A percentile compares a stretch with the other conserved stretches of the same genome.
phyloP scores from a whole-genome alignment of 2,797 vertebrate species.

The Scolopax bukidnonensis region DNA sequence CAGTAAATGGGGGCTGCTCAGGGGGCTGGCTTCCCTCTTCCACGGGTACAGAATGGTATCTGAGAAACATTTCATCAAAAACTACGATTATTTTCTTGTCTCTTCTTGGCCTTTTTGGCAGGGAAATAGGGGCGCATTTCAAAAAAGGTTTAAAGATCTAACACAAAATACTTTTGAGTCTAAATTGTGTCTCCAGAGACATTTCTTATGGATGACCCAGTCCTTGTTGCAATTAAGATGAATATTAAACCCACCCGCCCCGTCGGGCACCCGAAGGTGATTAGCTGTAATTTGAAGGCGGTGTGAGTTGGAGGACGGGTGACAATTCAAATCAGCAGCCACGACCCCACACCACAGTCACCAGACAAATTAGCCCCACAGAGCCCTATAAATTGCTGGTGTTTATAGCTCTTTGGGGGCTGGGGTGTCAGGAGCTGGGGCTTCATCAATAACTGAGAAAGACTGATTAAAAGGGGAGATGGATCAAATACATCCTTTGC shows the following conservation, averaged over 20 bases:
- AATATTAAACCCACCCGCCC: background rate
- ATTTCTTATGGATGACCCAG: background rate
- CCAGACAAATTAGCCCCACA: background rate
- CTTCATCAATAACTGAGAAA: background rate
- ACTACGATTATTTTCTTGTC: slow-evolving; percentile 29
- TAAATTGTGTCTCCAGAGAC: slow-evolving; percentile 61
- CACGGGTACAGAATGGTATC: background rate
- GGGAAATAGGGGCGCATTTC: slow-evolving; percentile 26
- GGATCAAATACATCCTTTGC: slow-evolving; percentile 12
- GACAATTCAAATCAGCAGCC: background rate
- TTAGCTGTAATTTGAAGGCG: background rate
- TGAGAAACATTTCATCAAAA: slow-evolving; percentile 15
- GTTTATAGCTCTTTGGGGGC: background rate
- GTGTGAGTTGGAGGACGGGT: background rate
- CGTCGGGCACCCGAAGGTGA: fast-evolving
- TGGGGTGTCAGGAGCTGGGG: background rate
- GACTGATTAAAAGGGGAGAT: slow-evolving; percentile 40
- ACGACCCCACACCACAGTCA: background rate
- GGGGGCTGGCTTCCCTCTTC: background rate
- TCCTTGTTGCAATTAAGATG: background rate
- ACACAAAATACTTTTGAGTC: slow-evolving; percentile 32
- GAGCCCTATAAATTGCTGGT: background rate
- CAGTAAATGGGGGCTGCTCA: background rate
- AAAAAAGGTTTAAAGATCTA: slow-evolving; percentile 25
- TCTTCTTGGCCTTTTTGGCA: background rate